Base-by-base conservation (phyloP, 2,797 vertebrate genomes). In the Chelonia mydas region DNA sequence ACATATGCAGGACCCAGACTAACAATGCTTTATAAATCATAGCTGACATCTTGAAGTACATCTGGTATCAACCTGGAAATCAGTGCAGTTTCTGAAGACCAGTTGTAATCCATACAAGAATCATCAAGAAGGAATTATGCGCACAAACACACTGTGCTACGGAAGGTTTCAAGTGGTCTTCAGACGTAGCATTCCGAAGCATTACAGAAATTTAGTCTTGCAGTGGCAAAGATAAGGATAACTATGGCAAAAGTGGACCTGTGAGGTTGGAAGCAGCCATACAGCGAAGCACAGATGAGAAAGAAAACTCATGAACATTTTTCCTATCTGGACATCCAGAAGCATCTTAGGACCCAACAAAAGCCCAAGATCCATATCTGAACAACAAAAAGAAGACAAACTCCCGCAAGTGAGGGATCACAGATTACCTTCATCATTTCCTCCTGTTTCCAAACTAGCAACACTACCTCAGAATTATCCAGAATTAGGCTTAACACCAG, bases 231-330 rank as follows among this genome's bases (percentile, higher is more conserved):
- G 45, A 0, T 37, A 72, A 37, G 33, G 19, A 0, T 5, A 80
- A 19, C 21, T 47, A 19, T 11, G 77, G 85, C 41, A 81, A 41
- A 79, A 83, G 3, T 23, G 3, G 53, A 21, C 61, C 17, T 83
- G 45, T 57, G 50, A 28, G 37, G 15, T 11, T 84, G 47, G 7
- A 2, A 76, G 31, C 1, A 84, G 5, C 68, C 28, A 21, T 31
- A 15, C 4, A 61, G 37, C 0, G 1, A 54, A 81, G 8, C 6
- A 11, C 28, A 3, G 0, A 31, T 0, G 6, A 50, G 11, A 81
- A 79, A 47, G 10, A 59, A 19, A 7, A 82, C 47, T 21, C 28
- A 78, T 15, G 80, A 21, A 16, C 31, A 9, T 28, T 49, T 49
- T 49, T n/a, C n/a, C 7, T 5, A 53, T 65, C 45, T 3, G 15